Base-by-base conservation (phyloP, 2,797 vertebrate genomes). In the Melanotaenia pygmaea region DNA sequence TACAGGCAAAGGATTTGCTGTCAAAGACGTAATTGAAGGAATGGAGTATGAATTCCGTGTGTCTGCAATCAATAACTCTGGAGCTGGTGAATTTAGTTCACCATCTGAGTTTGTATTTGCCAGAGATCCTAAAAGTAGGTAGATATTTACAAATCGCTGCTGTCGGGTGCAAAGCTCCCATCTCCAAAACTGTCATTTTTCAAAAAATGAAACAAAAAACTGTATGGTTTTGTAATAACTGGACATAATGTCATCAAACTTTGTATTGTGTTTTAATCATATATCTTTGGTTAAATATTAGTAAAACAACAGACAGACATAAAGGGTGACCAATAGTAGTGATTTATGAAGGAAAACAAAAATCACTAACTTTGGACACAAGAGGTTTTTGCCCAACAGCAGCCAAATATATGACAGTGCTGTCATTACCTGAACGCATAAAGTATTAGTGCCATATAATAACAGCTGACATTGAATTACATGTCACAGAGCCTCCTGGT, bases 1-100 rank as follows among this genome's bases (percentile, higher is more conserved):
- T n/a, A 71, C 76, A 95, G 95, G 12, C 10, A 95, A 93, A 90
- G 80, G 71, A 86, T 95, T 80, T 80, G 93, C 72, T 0, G 94
- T 96, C 20, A 92, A 82, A 35, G 93, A 93, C 30, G 80, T 99
- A 65, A 83, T 94, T 80, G 95, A 94, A 8, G 98, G 96, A 4
- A 88, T 95, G 69, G 94, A 95, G 78, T 98, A 98, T 0, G 96
- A 99, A 80, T 99, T 99, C 75, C 95, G 96, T 0, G 94, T 97
- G 81, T 88, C 94, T 1, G 97, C 96, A 1, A 90, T 98, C 88
- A 96, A 96, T 76, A 91, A 93, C 75, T 95, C 96, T 0, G 98
- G 98, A 57, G 64, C 84, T 0, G 96, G 97, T 59, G 95, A 97
- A 81, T 91, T 93, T 67, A 97, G 98, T 14, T 58, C 81, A 3